Conservation (phyloP, 2,888 invertebrate genomes). For the Apamea sordens region DNA sequence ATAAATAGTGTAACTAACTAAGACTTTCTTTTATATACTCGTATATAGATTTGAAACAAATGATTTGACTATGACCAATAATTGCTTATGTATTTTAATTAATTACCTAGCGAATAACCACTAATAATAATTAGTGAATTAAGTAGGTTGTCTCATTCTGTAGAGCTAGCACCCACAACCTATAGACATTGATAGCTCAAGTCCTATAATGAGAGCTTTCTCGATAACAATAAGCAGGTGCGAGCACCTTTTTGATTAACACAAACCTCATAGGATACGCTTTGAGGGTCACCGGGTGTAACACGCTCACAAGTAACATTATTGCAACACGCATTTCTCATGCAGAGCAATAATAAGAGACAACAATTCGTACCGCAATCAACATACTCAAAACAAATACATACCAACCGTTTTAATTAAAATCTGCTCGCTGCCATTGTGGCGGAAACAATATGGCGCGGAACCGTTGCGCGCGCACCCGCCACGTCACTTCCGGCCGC, state of each 20-base stretch:
- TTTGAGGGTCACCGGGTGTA: not conserved
- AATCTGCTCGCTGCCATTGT: slow-evolving; percentile 66
- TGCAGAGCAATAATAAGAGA: not conserved
- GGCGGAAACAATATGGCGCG: slow-evolving; percentile 75
- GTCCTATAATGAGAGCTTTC: not conserved
- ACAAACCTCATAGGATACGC: not conserved
- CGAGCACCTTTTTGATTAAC: not conserved
- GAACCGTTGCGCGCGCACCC: slow-evolving; percentile 75
- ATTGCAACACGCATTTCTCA: not conserved
- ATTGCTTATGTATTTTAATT: not conserved
- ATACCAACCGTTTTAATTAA: slow-evolving; percentile 65
- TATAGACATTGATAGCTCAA: not conserved
- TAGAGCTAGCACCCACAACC: not conserved
- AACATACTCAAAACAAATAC: slow-evolving; percentile 39
- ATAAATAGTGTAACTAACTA: too few relatives aligned
- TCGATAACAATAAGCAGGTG: not conserved
- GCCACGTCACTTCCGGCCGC: slow-evolving; percentile 77
- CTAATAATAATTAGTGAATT: not conserved
- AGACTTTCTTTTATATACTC: too few relatives aligned
- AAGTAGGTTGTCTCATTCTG: not conserved
- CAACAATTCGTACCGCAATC: slow-evolving; percentile 25
- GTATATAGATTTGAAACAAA: too few relatives aligned
- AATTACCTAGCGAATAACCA: not conserved
- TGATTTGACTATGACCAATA: too few relatives aligned
- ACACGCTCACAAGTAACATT: not conserved